Base-by-base conservation (phyloP, 1,140 invertebrate species). In the Batillaria attramentaria region DNA sequence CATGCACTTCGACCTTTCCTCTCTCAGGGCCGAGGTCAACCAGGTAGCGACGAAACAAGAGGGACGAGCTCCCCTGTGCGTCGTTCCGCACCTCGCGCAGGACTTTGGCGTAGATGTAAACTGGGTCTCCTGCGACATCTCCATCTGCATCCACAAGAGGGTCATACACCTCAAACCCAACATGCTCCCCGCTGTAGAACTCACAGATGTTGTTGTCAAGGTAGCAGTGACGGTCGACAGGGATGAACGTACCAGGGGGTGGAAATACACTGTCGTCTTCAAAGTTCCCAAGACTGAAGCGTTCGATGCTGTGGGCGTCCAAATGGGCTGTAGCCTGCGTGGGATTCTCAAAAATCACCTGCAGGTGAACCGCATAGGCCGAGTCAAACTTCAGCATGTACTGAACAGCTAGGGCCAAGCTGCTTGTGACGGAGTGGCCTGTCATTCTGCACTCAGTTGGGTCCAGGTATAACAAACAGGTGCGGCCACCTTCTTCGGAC, bases 161-260 rank as follows among this genome's bases (percentile, higher is more conserved):
- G 62, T 88, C 87, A 35, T 84, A 84, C 24, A 87, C 33, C 76
- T 87, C 85, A 68, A 68, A 83, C 1, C 83, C 84, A 8, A 87
- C 81, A 78, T 85, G 87, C 43, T 88, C 85, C 0, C 79, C 77
- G 42, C 77, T 68, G 28, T 79, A 46, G 57, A 88, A 85, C 20
- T 42, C 33, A 20, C 50, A 75, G 76, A 84, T 82, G 60, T 78
- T 82, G 57, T 86, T 79, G 42, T 80, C 75, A 35, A 86, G 80
- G 24, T 83, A 79, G 66, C 79, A 81, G 68, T 86, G 85, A 37
- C 77, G 42, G 24, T 81, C 60, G 20, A 77, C 70, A 37, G 84
- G 84, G 35, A 86, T 65, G 37, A 81, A 80, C 6, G 41, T 79
- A 31, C 85, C 85, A 31, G 83, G 79, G 24, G 70, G 46, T 10